Percentiles rank a stretch among this genome's conserved stretches.
Conservation (phyloP, 2,113 vertebrate species). For the Trochalopteron elliotii region DNA sequence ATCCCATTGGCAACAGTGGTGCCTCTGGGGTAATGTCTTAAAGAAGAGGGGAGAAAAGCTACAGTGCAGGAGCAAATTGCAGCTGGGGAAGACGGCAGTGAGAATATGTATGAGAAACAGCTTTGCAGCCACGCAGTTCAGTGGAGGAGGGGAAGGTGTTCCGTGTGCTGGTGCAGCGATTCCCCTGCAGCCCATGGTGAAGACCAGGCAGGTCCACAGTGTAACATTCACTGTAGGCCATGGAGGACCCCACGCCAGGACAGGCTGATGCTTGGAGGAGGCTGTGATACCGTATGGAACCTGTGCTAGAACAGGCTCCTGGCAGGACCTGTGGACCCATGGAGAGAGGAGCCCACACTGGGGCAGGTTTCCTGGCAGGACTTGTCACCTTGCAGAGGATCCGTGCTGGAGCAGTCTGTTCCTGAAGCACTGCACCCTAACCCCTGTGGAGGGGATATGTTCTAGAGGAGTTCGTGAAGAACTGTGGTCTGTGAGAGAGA, state of each 20-base stretch:
- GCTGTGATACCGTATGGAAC: neutral
- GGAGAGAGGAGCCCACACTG: too few species aligned
- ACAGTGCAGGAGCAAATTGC: neutral
- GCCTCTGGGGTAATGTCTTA: neutral
- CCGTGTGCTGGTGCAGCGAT: neutral
- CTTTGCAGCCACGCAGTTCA: neutral
- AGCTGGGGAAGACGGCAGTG: neutral
- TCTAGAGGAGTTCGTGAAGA: neutral
- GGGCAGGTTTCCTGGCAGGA: neutral
- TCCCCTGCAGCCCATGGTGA: neutral
- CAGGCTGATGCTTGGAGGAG: neutral
- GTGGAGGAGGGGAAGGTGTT: neutral
- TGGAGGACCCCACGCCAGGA: fast-evolving
- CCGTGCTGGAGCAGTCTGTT: neutral
- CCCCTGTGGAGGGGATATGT: neutral
- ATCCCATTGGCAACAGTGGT: fast-evolving
- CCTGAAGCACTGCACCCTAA: neutral
- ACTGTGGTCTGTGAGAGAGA: fast-evolving
- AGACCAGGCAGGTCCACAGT: neutral
- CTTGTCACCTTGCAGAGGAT: neutral
- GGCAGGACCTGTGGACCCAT: neutral
- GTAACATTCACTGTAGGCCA: fast-evolving
- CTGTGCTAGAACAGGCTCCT: neutral
- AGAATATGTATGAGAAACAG: neutral
- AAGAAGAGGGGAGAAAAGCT: neutral